Base-by-base conservation (phyloP, 2,888 invertebrate species). In the Zele albiditarsus region DNA sequence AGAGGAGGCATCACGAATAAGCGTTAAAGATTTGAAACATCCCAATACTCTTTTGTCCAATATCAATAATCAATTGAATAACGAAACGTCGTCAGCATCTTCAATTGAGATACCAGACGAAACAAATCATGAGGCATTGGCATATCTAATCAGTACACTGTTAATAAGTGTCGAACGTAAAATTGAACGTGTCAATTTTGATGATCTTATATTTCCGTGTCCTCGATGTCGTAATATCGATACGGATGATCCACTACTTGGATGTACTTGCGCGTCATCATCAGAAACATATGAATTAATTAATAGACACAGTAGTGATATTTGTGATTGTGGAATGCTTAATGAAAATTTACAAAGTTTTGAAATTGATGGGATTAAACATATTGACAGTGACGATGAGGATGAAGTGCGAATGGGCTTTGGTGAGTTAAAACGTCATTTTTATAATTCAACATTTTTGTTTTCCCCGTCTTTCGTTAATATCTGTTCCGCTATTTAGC, bases 311-410 rank as follows among this genome's bases (percentile, higher is more conserved):
- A 84, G 79, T 46, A 82, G 80, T 67, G 85, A 86, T 38, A 78
- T 81, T 23, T 87, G 87, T 77, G 84, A 83, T 31, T 87, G 87
- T 67, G 75, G 82, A 6, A 85, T 84, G 76, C 81, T 81, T 62
- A 88, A 90, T 33, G 84, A 88, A 69, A 72, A 68, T 66, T 28
- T 62, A 16, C 33, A 89, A 85, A 92, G 92, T 88, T 93, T 93
- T 87, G 93, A 93, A 86, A 90, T 93, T 82, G 93, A 92, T 71
- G 92, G 92, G 38, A 93, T 94, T 89, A 94, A 94, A 77, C 94
- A 94, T 88, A 94, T 94, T 82, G 94, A 94, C 89, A 94, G 94
- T 86, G 94, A 94, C 84, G 94, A 94, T 82, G 94, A 94, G 86
- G 92, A 92, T 81, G 91, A 89, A 78, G 90, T 87, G 85, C 90